Conservation (phyloP, 2,888 invertebrate genomes). For the Mesoligia furuncula region DNA sequence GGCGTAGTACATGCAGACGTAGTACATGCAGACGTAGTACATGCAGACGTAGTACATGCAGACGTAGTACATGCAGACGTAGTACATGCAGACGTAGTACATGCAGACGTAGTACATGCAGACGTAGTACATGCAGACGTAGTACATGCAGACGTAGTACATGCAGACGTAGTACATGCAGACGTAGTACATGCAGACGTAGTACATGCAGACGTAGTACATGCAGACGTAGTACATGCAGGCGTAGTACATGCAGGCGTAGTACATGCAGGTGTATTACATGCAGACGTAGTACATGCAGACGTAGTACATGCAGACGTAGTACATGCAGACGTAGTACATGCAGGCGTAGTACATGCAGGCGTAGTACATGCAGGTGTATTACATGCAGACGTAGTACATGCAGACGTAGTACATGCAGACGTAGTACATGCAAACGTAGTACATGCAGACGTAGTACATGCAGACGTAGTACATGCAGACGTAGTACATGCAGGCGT, state of each 20-base stretch:
- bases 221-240: not conserved
- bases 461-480: not conserved
- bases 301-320: not conserved
- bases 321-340: not conserved
- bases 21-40: too few relatives aligned
- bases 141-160: not conserved
- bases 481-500: not conserved
- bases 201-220: not conserved
- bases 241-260: not conserved
- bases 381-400: too few relatives aligned
- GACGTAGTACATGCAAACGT: not conserved
- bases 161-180: not conserved
- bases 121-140: not conserved
- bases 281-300: not conserved
- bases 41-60: too few relatives aligned
- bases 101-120: not conserved
- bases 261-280: not conserved
- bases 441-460: not conserved
- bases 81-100: not conserved
- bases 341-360: not conserved
- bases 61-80: too few relatives aligned
- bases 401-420: not conserved
- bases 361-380: not conserved
- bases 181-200: not conserved
- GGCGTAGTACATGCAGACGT: too few relatives aligned